Evolutionary conservation across 1,140 invertebrate species (phyloP), one percentile per base, ranked within the genome.

Genomic region (Andrena cerasifolii): DNA sequence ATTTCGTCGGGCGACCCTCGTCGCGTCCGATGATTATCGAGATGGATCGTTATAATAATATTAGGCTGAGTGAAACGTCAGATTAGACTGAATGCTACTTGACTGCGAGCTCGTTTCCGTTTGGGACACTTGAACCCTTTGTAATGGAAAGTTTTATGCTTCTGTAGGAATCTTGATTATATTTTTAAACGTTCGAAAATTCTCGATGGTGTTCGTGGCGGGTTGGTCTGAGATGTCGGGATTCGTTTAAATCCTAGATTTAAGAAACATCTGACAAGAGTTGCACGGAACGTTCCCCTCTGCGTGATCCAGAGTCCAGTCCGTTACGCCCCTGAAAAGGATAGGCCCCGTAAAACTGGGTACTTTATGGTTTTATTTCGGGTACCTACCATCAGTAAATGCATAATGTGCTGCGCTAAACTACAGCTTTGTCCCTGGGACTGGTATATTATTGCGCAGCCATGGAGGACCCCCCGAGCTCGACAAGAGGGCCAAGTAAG

Each of bases 341-440:
- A 84, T 85, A 80, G 71, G 56, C 54, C 70, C 28, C 72, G 31
- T 40, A 74, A 83, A 82, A 66, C 73, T 78, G 40, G 56, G 63
- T 74, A 81, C 81, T 91, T 90, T 90, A 91, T 89, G 86, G 86
- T 89, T 91, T 91, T 91, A 90, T 90, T 90, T 89, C 70, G 85
- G 88, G 76, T 85, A 85, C 80, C 63, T 80, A 80, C 62, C 65
- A 56, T 73, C 74, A 85, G 67, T 88, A 89, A 89, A 89, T 80
- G 71, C 77, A 89, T 90, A 89, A 89, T 87, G 80, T 72, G 76
- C 72, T 63, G 43, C 56, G 84, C 77, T 90, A 88, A 89, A 88
- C 78, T 88, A 75, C 79, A 89, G 59, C 85, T 88, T 91, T 91
- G 88, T 91, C 87, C 89, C 84, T 87, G 90, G 82, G 74, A 83